These are phyloP conservation scores for Keiferia lycopersicella DNA, from an alignment of 2,888 invertebrate genomes.

Conservation along the genomic window DNA sequence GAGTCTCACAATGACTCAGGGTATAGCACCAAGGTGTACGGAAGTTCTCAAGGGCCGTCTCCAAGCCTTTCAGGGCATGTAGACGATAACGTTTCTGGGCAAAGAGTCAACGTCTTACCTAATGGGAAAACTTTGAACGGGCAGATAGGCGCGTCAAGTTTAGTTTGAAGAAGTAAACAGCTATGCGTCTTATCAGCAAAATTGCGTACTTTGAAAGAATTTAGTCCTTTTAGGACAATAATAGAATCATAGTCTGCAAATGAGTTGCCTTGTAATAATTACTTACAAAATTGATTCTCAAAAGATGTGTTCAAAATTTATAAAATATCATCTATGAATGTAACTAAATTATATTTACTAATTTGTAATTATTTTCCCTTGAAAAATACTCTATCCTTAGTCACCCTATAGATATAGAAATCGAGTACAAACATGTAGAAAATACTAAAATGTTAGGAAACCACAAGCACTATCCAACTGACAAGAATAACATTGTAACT, in stretches of 20 bases:
- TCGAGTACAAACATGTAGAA: slow-evolving; percentile 22
- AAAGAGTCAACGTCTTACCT: slow-evolving; percentile 59
- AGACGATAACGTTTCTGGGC: slow-evolving; percentile 70
- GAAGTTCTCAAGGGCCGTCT: slow-evolving; percentile 89
- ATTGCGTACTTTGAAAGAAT: too few relatives aligned
- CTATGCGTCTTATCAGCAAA: too few relatives aligned
- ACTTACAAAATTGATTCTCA: background rate
- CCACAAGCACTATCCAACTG: slow-evolving; percentile 37
- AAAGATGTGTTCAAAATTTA: slow-evolving; percentile 26
- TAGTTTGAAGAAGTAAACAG: slow-evolving; percentile 70
- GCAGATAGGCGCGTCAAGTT: slow-evolving; percentile 84
- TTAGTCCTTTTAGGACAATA: too few relatives aligned
- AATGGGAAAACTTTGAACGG: slow-evolving; percentile 56
- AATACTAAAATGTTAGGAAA: slow-evolving; percentile 23
- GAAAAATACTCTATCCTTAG: slow-evolving; percentile 28
- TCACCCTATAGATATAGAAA: slow-evolving; percentile 21
- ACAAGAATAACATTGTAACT: slow-evolving; percentile 27
- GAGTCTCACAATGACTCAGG: slow-evolving; percentile 92
- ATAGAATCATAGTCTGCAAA: too few relatives aligned
- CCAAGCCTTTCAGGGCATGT: slow-evolving; percentile 85
- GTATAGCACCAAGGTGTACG: slow-evolving; percentile 91
- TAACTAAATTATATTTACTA: background rate
- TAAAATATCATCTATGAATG: background rate
- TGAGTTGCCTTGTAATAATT: background rate
- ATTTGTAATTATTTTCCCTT: background rate